phyloP scores from a whole-genome alignment of 2,113 vertebrate genomes.

The Pterocles gutturalis region DNA sequence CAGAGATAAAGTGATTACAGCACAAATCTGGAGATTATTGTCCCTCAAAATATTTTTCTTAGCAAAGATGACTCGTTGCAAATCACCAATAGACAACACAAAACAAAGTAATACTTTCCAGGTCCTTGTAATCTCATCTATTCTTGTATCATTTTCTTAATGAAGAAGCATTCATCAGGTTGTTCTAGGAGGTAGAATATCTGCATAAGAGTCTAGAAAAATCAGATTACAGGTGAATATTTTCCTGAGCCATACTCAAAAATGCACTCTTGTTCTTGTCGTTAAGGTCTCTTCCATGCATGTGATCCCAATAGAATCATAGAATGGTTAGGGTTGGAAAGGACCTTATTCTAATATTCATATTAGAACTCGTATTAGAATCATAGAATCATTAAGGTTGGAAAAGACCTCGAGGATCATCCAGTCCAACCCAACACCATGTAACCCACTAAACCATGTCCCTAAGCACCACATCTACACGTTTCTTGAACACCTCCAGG shows the following conservation, averaged over 20 bases:
- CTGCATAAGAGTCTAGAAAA: background rate
- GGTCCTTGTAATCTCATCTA: background rate
- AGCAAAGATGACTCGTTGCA: background rate
- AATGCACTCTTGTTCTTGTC: background rate
- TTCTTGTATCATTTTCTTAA: background rate
- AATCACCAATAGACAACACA: background rate
- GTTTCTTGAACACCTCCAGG: too few relatives aligned
- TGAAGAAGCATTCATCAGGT: background rate
- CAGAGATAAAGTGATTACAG: background rate
- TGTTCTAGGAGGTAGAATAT: background rate
- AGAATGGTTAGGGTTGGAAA: too few relatives aligned
- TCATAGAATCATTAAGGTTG: too few relatives aligned
- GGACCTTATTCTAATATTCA: too few relatives aligned
- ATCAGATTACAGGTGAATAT: background rate
- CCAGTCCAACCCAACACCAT: too few relatives aligned
- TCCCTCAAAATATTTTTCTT: background rate
- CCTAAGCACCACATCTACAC: too few relatives aligned
- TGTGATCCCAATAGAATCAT: background rate
- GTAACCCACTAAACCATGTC: too few relatives aligned
- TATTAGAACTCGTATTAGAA: too few relatives aligned
- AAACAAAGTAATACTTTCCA: background rate
- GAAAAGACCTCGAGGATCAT: too few relatives aligned
- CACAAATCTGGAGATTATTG: background rate
- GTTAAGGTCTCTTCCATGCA: background rate
- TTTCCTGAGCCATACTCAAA: background rate